Percentiles rank a stretch among this genome's conserved stretches.
These are phyloP conservation scores for Stercorarius parasiticus DNA, from an alignment of 2,113 vertebrate genomes.

Conservation along the genomic window DNA sequence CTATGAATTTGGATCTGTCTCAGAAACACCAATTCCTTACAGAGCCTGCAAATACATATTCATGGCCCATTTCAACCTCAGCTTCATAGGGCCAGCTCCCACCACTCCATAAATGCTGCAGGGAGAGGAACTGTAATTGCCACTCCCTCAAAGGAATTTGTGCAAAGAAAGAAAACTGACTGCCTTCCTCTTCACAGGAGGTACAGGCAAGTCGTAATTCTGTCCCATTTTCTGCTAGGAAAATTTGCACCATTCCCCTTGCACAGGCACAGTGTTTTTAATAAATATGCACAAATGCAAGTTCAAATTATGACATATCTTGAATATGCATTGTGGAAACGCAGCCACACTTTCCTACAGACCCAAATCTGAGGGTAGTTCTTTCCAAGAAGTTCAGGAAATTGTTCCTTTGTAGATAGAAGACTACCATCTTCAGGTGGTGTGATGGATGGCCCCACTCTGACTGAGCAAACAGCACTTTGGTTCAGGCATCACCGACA, in stretches of 20 bases:
- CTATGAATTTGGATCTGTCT: neutral
- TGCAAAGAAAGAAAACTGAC: neutral
- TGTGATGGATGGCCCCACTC: neutral
- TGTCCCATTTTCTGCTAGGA: neutral
- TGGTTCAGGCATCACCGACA: neutral
- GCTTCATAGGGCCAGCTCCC: neutral
- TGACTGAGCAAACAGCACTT: neutral
- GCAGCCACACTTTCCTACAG: neutral
- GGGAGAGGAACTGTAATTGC: neutral
- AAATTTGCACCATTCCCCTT: neutral
- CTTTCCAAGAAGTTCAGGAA: neutral
- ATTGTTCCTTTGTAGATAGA: neutral
- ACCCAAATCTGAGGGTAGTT: neutral
- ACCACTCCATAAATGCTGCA: neutral
- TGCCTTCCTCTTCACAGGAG: neutral
- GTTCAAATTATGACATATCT: neutral
- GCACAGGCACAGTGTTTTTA: neutral
- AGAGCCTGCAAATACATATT: neutral
- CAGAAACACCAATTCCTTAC: neutral
- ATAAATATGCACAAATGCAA: neutral
- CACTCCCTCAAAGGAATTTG: neutral
- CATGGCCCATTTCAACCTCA: neutral
- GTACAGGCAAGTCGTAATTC: neutral
- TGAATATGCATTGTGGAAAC: neutral
- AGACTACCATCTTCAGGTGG: neutral